phyloP scores from a whole-genome alignment of 1,140 invertebrate genomes.

The Nasonia vitripennis region DNA sequence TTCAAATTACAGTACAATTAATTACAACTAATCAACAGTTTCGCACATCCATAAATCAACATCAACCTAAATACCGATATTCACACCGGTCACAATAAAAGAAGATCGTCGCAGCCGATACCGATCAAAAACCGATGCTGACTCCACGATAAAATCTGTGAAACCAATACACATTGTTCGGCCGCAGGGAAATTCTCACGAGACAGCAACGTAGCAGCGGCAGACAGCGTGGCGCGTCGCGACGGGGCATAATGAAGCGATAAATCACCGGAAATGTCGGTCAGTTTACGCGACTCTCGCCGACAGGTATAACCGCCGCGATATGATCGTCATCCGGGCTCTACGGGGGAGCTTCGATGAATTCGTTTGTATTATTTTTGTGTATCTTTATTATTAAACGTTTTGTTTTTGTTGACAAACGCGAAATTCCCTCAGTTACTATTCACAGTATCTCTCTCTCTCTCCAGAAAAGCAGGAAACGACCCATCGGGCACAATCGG shows the following conservation, averaged over 20 bases:
- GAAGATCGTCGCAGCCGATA: too few species aligned
- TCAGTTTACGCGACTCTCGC: not conserved
- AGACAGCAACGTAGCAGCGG: not conserved
- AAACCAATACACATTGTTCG: not conserved
- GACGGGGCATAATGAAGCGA: not conserved
- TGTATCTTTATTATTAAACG: too few species aligned
- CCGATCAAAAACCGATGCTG: too few species aligned
- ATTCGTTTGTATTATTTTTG: not conserved
- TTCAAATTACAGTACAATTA: too few species aligned
- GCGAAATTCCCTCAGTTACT: too few species aligned
- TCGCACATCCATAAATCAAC: too few species aligned
- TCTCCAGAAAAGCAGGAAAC: not conserved
- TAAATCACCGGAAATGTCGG: conserved; percentile 1
- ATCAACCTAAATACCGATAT: too few species aligned
- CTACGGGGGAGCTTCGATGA: not conserved
- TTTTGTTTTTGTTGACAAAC: too few species aligned
- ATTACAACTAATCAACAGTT: too few species aligned
- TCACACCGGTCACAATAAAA: too few species aligned
- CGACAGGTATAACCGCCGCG: not conserved
- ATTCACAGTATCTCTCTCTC: too few species aligned
- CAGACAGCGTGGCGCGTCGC: not conserved
- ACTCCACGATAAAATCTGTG: not conserved
- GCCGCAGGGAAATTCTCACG: not conserved
- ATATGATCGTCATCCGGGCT: not conserved
- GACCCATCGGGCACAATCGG: not conserved